Evolutionary conservation across 2,888 invertebrate species (phyloP), one percentile per base, ranked within the genome.

Genomic region (Synergus umbraculus): DNA sequence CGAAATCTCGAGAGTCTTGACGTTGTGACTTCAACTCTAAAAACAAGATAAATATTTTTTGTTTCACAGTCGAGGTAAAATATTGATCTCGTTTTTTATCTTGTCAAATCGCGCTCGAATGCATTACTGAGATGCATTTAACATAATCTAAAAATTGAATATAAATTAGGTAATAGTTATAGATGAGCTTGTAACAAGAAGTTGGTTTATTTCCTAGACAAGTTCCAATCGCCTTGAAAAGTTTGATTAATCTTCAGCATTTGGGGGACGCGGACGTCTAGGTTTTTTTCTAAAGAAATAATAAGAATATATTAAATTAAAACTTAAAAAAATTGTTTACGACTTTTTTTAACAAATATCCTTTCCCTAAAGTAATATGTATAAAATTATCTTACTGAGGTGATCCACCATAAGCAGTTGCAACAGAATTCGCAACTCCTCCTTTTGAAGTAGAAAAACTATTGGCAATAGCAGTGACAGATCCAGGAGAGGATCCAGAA

Each of bases 391-490:
- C 69, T 73, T 73, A 73, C 69, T 73, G 69, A 54, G 94, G 92
- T 1, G 95, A 94, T 69, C 94, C 94, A 4, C 95, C 96, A 87
- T 95, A 96, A 0, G 96, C 95, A 0, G 95, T 95, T 0, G 96
- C 96, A 84, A 96, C 95, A 84, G 96, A 96, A 80, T 94, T 95
- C 13, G 96, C 96, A 2, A 96, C 94, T 1, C 96, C 96, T 4
- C 96, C 95, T 83, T 94, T 94, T 1, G 95, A 95, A 0, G 95
- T 96, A 88, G 95, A 96, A 89, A 95, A 96, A 79, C 95, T 95
- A 88, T 96, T 96, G 44, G 96, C 96, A 22, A 96, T 94, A 2
- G 96, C 96, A 0, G 95, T 95, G 13, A 95, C 94, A 0, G 94
- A 93, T 4, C 95, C 94, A 0, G 94, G 93, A 0, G 92, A 92